Conservation (phyloP, 2,888 invertebrate species). For the Apamea anceps region DNA sequence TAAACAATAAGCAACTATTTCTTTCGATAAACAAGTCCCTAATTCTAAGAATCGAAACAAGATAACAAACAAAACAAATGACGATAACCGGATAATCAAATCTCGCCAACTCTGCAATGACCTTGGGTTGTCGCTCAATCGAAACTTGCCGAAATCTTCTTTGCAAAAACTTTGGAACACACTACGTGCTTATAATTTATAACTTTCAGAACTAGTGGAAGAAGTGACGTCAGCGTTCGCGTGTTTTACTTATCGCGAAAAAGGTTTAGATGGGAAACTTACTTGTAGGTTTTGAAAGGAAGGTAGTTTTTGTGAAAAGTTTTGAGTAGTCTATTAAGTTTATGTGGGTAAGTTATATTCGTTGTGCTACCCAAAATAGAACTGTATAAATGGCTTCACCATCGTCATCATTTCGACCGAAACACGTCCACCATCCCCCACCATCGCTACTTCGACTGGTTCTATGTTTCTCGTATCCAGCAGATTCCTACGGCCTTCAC, state of each 20-base stretch:
- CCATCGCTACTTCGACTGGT: no score
- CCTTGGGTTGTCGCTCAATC: slow-evolving; percentile 43
- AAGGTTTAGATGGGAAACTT: slow-evolving; percentile 41
- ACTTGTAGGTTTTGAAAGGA: slow-evolving; percentile 5
- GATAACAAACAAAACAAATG: slow-evolving; percentile 43
- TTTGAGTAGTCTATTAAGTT: slow-evolving; percentile 36
- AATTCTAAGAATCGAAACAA: slow-evolving; percentile 15
- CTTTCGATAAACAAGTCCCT: background rate
- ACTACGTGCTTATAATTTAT: slow-evolving; percentile 59
- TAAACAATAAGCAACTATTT: background rate
- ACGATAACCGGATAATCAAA: slow-evolving; percentile 41
- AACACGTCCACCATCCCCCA: background rate
- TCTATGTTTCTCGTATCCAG: no score
- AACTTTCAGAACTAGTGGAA: slow-evolving; percentile 40
- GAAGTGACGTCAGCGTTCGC: slow-evolving; percentile 31
- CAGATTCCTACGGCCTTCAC: no score
- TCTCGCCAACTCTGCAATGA: slow-evolving; percentile 38
- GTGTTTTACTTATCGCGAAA: slow-evolving; percentile 44
- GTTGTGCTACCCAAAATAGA: background rate
- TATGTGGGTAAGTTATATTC: background rate
- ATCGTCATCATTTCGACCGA: background rate
- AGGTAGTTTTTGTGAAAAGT: slow-evolving; percentile 19
- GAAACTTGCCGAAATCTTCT: slow-evolving; percentile 47
- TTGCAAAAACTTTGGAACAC: slow-evolving; percentile 31
- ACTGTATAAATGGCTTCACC: background rate